Evolutionary conservation across 2,797 vertebrate species (phyloP).

Genomic region (Ispidina lecontei): DNA sequence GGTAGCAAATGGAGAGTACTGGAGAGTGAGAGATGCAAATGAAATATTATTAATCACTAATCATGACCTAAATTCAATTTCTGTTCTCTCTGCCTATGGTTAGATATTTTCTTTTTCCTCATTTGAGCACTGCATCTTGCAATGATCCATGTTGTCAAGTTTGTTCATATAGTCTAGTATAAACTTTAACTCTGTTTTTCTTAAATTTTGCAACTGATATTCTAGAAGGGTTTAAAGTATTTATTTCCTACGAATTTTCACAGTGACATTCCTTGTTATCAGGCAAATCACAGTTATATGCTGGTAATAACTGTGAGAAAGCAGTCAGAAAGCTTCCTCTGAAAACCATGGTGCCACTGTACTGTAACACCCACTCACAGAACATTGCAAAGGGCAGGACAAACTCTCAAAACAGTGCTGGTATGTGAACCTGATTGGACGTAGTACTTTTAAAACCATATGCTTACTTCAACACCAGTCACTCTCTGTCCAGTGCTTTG

Average conservation of each 20-base stretch:
- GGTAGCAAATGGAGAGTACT: neutral
- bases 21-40: accelerated
- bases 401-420: neutral
- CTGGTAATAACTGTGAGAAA: neutral
- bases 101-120: neutral
- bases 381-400: neutral
- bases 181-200: neutral
- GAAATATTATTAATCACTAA: neutral
- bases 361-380: neutral
- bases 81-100: neutral
- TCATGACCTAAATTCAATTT: neutral
- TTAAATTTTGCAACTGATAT: neutral
- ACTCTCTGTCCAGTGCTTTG: neutral
- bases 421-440: neutral
- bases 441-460: neutral
- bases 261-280: neutral
- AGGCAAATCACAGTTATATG: neutral
- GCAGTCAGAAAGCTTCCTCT: neutral
- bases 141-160: neutral
- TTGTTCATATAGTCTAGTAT: neutral
- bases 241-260: neutral
- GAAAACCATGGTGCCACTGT: neutral
- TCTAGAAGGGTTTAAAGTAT: neutral
- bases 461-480: neutral
- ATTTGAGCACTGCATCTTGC: neutral